Base-by-base conservation (phyloP, 2,888 invertebrate genomes). In the Ectropis crepuscularia region DNA sequence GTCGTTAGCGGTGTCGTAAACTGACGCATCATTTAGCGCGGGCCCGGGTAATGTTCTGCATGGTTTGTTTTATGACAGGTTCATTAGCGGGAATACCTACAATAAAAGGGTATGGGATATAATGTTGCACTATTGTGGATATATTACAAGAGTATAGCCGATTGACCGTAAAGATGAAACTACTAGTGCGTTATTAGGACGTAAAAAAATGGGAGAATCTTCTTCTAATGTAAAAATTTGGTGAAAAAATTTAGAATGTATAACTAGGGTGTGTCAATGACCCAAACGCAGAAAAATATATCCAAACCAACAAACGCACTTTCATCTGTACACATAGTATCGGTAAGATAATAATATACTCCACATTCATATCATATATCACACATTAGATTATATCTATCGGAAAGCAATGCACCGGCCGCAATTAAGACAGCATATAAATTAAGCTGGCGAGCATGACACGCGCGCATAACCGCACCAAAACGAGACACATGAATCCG, bases 1-100 rank as follows among this genome's bases (percentile, higher is more conserved):
- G 71, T 78, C 76, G 79, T 83, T 81, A 80, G 75, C 73, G 74
- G 62, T 69, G 68, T 69, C 68, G 70, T 75, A 71, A 73, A 68
- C 58, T 38, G 43, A 59, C 53, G 61, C 51, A 69, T 65, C 61
- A 45, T 57, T 55, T 60, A 64, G 57, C 54, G 41, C 55, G 41
- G 51, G 37, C 36, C 16, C 42, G 12, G 10, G 39, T 54, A 41
- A 47, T 53, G 42, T 45, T n/a, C 39, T 47, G 42, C 9, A 47
- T 48, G 60, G 48, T 53, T 48, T 37, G 37, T 41, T 61, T 61
- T 55, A 61, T 50, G 54, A 36, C 39, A 38, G n/a, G 47, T 53
- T 50, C 55, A 48, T 61, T 61, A 50, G 55, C 48, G 11, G 9
- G 37, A 38, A 50, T 54, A 50, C 49, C 49, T 48, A 2, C 16